A percentile compares a stretch with the other conserved stretches of the same genome.
phyloP scores from a whole-genome alignment of 2,797 vertebrate species.

The Gallinago solitaria region DNA sequence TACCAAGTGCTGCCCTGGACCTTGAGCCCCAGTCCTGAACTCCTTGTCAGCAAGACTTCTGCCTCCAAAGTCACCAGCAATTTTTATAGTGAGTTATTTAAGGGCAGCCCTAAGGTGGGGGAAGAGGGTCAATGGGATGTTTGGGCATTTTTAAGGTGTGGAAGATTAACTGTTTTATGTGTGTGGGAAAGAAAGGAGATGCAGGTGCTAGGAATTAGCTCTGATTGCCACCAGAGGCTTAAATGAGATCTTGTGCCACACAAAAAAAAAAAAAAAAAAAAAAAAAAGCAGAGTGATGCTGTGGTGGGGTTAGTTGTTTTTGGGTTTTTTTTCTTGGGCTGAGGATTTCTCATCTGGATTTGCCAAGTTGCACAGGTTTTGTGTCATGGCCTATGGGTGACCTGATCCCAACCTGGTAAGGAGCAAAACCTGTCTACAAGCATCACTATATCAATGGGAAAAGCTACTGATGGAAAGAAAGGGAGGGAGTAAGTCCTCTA shows the following conservation, averaged over 20 bases:
- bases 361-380: not conserved
- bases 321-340: not conserved
- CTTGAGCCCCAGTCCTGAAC: not conserved
- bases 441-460: not conserved
- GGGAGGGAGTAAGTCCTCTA: not conserved
- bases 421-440: not conserved
- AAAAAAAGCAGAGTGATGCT: fast-evolving
- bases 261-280: not conserved
- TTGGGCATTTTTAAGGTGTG: not conserved
- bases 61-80: not conserved
- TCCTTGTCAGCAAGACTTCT: not conserved
- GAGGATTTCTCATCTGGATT: not conserved
- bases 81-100: not conserved
- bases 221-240: not conserved
- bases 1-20: not conserved
- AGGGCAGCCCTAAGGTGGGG: not conserved
- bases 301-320: not conserved
- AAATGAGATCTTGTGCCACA: not conserved
- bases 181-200: not conserved
- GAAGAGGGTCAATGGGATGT: not conserved
- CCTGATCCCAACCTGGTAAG: not conserved
- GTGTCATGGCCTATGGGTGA: not conserved
- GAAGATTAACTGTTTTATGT: not conserved
- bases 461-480: not conserved
- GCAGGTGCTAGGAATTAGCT: not conserved